Base-by-base conservation (phyloP, 2,888 invertebrate genomes). In the Lasioglossum lativentre region DNA sequence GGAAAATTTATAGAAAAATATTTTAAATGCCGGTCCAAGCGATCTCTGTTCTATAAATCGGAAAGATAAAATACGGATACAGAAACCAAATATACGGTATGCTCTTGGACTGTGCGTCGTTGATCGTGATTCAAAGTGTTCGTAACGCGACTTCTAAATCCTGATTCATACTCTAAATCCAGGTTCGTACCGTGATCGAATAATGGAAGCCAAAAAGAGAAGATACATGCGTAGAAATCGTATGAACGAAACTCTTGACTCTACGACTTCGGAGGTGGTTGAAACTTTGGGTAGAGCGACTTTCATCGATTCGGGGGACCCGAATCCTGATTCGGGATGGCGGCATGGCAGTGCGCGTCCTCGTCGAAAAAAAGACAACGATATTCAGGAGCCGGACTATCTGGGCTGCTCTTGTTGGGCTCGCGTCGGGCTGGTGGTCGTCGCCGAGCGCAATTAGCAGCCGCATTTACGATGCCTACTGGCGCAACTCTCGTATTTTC, bases 401-500 rank as follows among this genome's bases (percentile, higher is more conserved):
- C 59, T 0, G 27, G 59, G 27, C 59, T 59, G 59, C 59, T 63
- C 59, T 63, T 16, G 59, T 63, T 30, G 52, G 16, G 45, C 34
- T 34, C 34, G 34, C 38, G 12, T 23, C 38, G 38, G 78, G 76
- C 34, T 71, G 84, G 77, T 78, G 88, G 87, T 88, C 90, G 90
- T 85, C 90, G 89, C 90, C 88, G 87, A 90, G 91, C 91, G 93
- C 93, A 94, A 94, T 94, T 94, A 94, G 93, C 94, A 93, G 93
- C 92, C 92, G 92, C 92, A 93, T 93, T 94, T 92, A 93, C 93
- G 93, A 93, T 93, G 93, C 92, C 93, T 92, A 93, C 92, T 92
- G 93, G 93, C 91, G 93, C 92, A 92, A 93, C 91, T 92, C 91
- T 90, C 90, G 93, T 93, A 93, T 94, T 94, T 95, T 95, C 94